Evolutionary conservation across 2,113 vertebrate genomes (phyloP).

Genomic region (Ammospiza nelsoni): DNA sequence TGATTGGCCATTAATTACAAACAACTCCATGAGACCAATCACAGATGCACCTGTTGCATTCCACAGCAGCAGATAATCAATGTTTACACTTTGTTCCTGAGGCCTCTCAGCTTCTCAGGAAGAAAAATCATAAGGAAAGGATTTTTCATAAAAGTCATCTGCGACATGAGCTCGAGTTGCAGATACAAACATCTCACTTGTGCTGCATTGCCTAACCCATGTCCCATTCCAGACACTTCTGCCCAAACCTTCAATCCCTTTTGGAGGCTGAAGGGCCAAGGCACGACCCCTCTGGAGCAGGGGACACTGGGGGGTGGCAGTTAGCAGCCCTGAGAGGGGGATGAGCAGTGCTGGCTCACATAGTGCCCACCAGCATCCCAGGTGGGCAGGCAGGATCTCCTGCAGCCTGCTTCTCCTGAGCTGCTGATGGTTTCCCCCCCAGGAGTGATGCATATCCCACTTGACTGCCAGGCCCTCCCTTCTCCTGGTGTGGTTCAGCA

Average conservation of each 20-base stretch:
- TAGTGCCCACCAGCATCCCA: fast-evolving
- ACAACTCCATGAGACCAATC: no score
- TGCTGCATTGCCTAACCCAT: fast-evolving
- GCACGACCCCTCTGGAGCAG: background rate
- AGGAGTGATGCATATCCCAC: background rate
- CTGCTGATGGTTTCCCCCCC: background rate
- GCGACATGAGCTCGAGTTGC: background rate
- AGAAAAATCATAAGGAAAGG: no score
- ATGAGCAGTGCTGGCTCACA: background rate
- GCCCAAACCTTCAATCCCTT: background rate
- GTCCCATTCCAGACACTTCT: background rate
- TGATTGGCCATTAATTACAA: no score
- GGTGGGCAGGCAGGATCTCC: background rate
- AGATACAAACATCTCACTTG: background rate
- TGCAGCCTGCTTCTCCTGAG: background rate
- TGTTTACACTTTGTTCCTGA: no score
- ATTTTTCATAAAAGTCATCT: no score
- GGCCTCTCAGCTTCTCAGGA: no score
- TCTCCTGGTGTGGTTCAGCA: background rate
- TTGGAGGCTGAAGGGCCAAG: background rate
- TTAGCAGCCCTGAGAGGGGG: fast-evolving
- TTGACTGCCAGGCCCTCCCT: background rate
- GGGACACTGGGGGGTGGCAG: background rate
- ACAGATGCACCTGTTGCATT: no score
- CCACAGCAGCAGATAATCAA: no score